These are phyloP conservation scores for Gallinago undulata DNA, from an alignment of 2,113 vertebrate genomes.

Conservation along the genomic window DNA sequence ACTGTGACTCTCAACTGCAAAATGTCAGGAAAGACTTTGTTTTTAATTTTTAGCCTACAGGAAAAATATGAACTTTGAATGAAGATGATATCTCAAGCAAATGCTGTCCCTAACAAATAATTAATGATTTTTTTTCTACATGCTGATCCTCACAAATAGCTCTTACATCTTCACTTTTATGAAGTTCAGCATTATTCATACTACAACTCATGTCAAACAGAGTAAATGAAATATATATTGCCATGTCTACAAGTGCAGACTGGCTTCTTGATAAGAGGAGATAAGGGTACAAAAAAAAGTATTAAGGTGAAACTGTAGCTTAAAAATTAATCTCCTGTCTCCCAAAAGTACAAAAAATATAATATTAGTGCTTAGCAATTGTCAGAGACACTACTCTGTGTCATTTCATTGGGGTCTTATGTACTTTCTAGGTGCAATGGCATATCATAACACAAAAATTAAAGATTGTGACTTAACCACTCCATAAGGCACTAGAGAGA, in stretches of 20 bases:
- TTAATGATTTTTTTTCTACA: not conserved
- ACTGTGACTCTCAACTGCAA: slow-evolving; percentile 12
- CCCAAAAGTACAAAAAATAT: not conserved
- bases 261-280: not conserved
- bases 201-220: not conserved
- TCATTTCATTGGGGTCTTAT: not conserved
- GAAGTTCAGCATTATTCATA: slow-evolving; percentile 15
- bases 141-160: not conserved
- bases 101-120: slow-evolving; percentile 33
- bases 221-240: slow-evolving; percentile 23
- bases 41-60: slow-evolving; percentile 38
- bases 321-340: not conserved
- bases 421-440: not conserved
- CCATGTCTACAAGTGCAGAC: not conserved
- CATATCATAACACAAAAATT: not conserved
- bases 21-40: slow-evolving; percentile 28
- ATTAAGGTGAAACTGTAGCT: not conserved
- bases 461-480: not conserved
- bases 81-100: slow-evolving; percentile 23
- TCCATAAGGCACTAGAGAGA: not conserved
- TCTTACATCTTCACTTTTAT: slow-evolving; percentile 14
- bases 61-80: slow-evolving; percentile 41
- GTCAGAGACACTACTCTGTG: not conserved
- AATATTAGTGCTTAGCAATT: not conserved
- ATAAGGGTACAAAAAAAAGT: not conserved